Base-by-base conservation (phyloP, 2,797 vertebrate genomes). In the Rhinichthys osculus region DNA sequence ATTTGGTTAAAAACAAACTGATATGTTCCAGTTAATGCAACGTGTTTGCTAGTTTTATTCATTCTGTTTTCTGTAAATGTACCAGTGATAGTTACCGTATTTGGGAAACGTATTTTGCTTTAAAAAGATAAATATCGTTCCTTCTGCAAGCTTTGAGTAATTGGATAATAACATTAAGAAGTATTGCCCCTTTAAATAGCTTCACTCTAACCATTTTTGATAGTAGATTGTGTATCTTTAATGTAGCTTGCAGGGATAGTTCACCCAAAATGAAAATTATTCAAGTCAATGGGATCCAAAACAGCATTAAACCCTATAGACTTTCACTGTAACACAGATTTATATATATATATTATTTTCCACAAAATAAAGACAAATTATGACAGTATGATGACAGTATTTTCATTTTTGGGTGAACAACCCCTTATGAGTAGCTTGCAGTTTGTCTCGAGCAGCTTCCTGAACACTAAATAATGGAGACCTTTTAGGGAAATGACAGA, bases 401-500 rank as follows among this genome's bases (percentile, higher is more conserved):
- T 77, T 54, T 14, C 3, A 35, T 35, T 76, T 54, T 33, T 7
- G 10, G 3, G 19, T 54, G 21, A 35, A 35, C 30, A 35, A 3
- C 9, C 10, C 73, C 73, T 35, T 10, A 21, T 14, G 19, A 77
- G 1, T 38, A 38, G 33, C 52, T 59, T 59, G 21, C 52, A 40
- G 54, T 23, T 62, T 27, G 4, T n/a, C 27, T 27, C 38, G 21
- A 52, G 47, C 8, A 40, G 30, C 23, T 54, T 66, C 7, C 59
- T 67, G 62, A 76, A 76, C 21, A 38, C 30, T 27, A 70, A 84
- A 78, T 78, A 84, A 84, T 33, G 3, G 21, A 64, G 74, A 85
- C 35, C 38, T 71, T 85, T 71, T 70, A 27, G 52, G 40, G 8
- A 85, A 79, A 64, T 50, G 0, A 71, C 30, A 42, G 66, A 79